Base-by-base conservation (phyloP, 2,888 invertebrate genomes). In the Entomobrya proxima region DNA sequence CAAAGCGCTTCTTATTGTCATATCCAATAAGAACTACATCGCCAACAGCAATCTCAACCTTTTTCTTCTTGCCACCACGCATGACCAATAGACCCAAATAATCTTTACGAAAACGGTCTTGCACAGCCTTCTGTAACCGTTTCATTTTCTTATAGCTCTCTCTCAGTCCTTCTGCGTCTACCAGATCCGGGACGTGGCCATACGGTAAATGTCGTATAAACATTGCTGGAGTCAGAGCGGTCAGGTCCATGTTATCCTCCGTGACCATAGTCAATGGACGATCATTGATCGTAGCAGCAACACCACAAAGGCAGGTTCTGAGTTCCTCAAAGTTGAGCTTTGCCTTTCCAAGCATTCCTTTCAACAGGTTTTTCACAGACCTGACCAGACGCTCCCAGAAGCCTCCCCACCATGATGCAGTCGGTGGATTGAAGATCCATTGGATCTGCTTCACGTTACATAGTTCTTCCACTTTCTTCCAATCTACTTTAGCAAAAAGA, bases 401-500 rank as follows among this genome's bases (percentile, higher is more conserved):
- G 13, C 80, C 80, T 4, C 81, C 81, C 58, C 72, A 74, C 81
- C 81, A 81, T 11, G 81, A n/a, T 18, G 74, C 81, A 1, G 35
- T 21, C 1, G 74, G 58, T 5, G 52, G 50, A 15, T 13, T 64
- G 21, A 76, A 64, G 0, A 7, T 27, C 85, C 85, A 85, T 13
- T 61, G 2, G 24, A 85, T 85, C 4, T 15, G 2, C 2, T 37
- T 15, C 2, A 37, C 40, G 9, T n/a, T 11, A 2, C n/a, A 2
- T 2, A 2, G n/a, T 4, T 15, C 2, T 13, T 21, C 35, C 18
- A 40, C 18, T n/a, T 32, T 1, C 11, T 50, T 79, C 58, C 27
- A 18, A 13, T 89, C 93, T 93, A 88, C 93, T 93, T 0, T 93
- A 87, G 92, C 92, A 88, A 93, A 92, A 15, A 92, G n/a, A n/a